Evolutionary conservation across 1,140 invertebrate species (phyloP), one percentile per base, ranked within the genome.

Genomic region (Ctenoplectra terminalis): DNA sequence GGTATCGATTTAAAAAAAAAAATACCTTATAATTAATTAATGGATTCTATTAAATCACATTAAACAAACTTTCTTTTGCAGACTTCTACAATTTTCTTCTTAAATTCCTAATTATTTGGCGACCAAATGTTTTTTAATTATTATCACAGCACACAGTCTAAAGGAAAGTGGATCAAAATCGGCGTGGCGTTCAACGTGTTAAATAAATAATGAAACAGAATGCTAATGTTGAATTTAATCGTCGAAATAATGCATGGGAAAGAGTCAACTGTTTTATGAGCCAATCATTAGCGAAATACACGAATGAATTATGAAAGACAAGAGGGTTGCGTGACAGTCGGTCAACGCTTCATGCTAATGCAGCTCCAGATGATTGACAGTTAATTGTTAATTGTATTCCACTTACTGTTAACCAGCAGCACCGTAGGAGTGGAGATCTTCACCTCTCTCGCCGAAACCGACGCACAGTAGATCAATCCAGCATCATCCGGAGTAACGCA

Each of bases 401-500:
- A 69, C 89, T 91, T 87, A 94, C 93, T 90, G 78, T 92, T 86
- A 20, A 94, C 92, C 31, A 91, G 77, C 46, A 94, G 84, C 40
- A 92, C 83, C 2, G 90, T 90, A 50, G 94, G 92, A 43, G 90
- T 85, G 0, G 94, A 92, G 23, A 90, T 94, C 15, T 95, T 92
- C 20, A 95, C 94, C 82, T 95, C 94, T 15, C 94, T 90, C 2
- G 95, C 96, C 34, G 95, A 93, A n/a, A 94, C 94, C 2, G 96
- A 97, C 1, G 97, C 94, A 88, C 97, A 98, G 17, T 96, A 96
- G 91, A 96, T 97, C 9, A 94, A 91, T 34, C 95, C 95, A 79
- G 94, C 92, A 81, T 96, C 95, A 5, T 94, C 93, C 23, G 95
- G 94, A 23, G 94, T 89, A 5, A 95, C 92, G 75, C 95, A 95